Percentiles rank a stretch among this genome's conserved stretches.
Conservation (phyloP, 1,140 invertebrate genomes). For the Drosophila dunni region DNA sequence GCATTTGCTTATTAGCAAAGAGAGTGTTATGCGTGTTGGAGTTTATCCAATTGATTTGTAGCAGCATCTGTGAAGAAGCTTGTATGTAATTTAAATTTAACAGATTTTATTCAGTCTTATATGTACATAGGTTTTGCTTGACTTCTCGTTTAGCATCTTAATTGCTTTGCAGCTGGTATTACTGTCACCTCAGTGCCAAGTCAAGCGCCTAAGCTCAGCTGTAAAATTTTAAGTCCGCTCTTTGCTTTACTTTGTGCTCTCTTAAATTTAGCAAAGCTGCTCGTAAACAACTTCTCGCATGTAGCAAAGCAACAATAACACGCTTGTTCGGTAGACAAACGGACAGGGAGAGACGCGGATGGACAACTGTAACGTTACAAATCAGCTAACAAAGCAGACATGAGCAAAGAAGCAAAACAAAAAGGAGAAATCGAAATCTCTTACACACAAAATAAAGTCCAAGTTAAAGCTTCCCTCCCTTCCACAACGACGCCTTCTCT, state of each 20-base stretch:
- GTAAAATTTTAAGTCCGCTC: slow-evolving; percentile 14
- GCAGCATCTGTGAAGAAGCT: neutral
- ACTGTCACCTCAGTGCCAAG: slow-evolving; percentile 5
- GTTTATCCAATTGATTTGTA: slow-evolving; percentile 1
- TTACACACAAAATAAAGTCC: slow-evolving; percentile 44
- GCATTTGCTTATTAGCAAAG: neutral
- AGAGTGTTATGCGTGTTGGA: neutral
- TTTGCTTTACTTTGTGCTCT: slow-evolving; percentile 10
- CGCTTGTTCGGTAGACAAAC: neutral
- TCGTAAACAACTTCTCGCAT: slow-evolving; percentile 49
- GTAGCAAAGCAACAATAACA: slow-evolving; percentile 30
- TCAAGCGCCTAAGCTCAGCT: slow-evolving; percentile 17
- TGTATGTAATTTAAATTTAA: neutral
- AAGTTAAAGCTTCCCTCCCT: slow-evolving; percentile 27
- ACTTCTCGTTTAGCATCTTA: neutral
- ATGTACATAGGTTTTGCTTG: too few species aligned
- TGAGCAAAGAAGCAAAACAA: slow-evolving; percentile 38
- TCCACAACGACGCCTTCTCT: slow-evolving; percentile 4
- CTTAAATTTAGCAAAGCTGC: slow-evolving; percentile 31
- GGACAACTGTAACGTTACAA: slow-evolving; percentile 58
- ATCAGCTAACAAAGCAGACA: slow-evolving; percentile 60
- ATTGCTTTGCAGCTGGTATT: neutral
- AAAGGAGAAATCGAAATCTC: slow-evolving; percentile 69
- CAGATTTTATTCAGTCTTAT: too few species aligned
- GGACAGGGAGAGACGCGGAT: neutral